Percentiles rank a stretch among this genome's conserved stretches.
phyloP scores from a whole-genome alignment of 2,888 invertebrate genomes.

The Tolmerus cingulatus region DNA sequence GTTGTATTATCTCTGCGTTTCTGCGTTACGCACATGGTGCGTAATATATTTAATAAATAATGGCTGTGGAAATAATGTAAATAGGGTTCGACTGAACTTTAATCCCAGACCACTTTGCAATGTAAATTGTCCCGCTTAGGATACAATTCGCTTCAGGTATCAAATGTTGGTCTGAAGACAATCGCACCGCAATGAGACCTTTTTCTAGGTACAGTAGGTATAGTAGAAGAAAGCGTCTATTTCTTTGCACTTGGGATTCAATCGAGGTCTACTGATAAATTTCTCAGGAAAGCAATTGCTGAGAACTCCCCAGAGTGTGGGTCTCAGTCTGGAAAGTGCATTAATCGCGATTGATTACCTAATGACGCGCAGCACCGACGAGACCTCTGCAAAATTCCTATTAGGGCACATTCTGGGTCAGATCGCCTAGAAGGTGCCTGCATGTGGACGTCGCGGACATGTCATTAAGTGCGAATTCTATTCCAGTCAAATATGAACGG shows the following conservation, averaged over 20 bases:
- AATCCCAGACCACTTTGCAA: not conserved
- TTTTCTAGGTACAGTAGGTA: not conserved
- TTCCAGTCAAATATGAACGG: constrained; percentile 3
- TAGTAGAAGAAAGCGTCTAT: not conserved
- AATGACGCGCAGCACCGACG: not conserved
- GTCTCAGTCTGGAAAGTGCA: not conserved
- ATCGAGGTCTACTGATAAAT: not conserved
- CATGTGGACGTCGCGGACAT: not conserved
- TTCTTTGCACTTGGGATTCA: not conserved
- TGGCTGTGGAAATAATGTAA: not conserved
- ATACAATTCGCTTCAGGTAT: not conserved
- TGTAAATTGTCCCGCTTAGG: not conserved
- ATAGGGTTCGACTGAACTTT: not conserved
- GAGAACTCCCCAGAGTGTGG: not conserved
- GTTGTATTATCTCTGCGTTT: not conserved
- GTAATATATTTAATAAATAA: not conserved
- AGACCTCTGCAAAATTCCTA: constrained; percentile 11
- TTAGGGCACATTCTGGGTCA: constrained; percentile 19
- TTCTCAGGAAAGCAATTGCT: not conserved
- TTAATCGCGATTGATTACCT: not conserved
- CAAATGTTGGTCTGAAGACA: not conserved
- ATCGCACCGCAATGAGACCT: not conserved
- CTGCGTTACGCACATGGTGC: not conserved
- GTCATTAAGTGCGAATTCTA: constrained; percentile 18
- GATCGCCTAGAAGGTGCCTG: not conserved